Evolutionary conservation across 2,113 vertebrate species (phyloP).

Genomic region (Anolis carolinensis): DNA sequence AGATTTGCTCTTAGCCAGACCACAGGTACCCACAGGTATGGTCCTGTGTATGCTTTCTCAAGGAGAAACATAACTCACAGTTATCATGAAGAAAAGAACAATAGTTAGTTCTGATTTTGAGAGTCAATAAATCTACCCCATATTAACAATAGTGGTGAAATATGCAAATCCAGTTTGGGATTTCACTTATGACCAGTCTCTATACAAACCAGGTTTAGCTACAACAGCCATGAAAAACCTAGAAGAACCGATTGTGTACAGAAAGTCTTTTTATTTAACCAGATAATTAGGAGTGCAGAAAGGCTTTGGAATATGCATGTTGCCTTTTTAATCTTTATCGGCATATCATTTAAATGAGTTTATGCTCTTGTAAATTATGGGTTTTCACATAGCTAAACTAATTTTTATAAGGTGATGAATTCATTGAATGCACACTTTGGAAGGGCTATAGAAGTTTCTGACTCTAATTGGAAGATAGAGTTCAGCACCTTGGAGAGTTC

Average conservation of each 20-base stretch:
- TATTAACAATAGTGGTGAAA: background rate
- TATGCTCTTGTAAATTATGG: too few species aligned
- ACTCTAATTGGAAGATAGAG: too few species aligned
- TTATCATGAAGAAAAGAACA: background rate
- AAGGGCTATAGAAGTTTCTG: too few species aligned
- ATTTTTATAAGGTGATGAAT: too few species aligned
- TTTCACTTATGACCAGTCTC: background rate
- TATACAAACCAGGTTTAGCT: background rate
- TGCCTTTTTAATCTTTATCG: too few species aligned
- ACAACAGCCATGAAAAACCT: background rate
- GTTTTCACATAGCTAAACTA: too few species aligned
- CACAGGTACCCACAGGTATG: fast-evolving
- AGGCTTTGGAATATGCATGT: background rate
- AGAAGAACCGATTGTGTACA: background rate
- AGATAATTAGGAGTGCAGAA: too few species aligned
- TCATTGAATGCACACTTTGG: too few species aligned
- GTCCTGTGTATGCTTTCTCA: fast-evolving
- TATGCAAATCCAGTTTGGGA: background rate
- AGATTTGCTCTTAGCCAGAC: constrained; percentile 2
- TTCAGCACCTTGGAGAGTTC: too few species aligned
- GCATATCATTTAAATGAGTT: too few species aligned
- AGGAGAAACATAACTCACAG: background rate
- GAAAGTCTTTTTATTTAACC: too few species aligned
- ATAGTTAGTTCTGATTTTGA: background rate
- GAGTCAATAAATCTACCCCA: background rate